Evolutionary conservation across 2,888 invertebrate genomes (phyloP).

Genomic region (Nineta flava): DNA sequence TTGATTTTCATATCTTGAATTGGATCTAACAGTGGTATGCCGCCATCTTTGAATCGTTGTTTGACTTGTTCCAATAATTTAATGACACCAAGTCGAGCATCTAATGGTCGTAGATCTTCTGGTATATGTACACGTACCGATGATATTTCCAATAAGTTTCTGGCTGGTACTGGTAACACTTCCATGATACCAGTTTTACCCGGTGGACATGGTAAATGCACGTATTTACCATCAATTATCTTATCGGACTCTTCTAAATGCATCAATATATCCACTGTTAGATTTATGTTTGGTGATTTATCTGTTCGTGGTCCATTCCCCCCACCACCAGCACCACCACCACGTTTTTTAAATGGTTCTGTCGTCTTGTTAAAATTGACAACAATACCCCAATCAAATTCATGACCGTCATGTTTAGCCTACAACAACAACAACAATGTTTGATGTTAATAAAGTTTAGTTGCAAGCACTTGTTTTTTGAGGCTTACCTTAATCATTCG

Average conservation of each 20-base stretch:
- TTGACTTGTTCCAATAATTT: slow-evolving; percentile 79
- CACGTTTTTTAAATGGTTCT: slow-evolving; percentile 16
- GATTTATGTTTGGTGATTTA: slow-evolving; percentile 37
- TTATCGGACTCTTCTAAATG: slow-evolving; percentile 53
- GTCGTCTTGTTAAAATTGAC: slow-evolving; percentile 60
- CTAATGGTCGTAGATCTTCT: slow-evolving; percentile 69
- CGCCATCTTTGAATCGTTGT: slow-evolving; percentile 70
- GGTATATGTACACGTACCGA: slow-evolving; percentile 84
- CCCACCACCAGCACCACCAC: slow-evolving; percentile 20
- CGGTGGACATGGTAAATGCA: slow-evolving; percentile 48
- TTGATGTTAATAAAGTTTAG: not conserved
- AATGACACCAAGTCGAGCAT: slow-evolving; percentile 70
- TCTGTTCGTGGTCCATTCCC: slow-evolving; percentile 32
- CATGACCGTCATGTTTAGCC: slow-evolving; percentile 66
- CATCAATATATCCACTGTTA: slow-evolving; percentile 71
- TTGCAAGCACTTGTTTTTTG: slow-evolving; percentile 10
- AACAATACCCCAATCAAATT: slow-evolving; percentile 95
- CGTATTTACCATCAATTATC: slow-evolving; percentile 32
- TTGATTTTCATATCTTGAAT: slow-evolving; percentile 92
- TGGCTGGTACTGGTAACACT: slow-evolving; percentile 73
- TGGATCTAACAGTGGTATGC: slow-evolving; percentile 82
- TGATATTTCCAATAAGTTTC: slow-evolving; percentile 71
- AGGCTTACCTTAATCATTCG: slow-evolving; percentile 79
- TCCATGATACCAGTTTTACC: slow-evolving; percentile 69
- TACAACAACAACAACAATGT: slow-evolving; percentile 21